phyloP scores from a whole-genome alignment of 2,797 vertebrate species.

The Coranthus polyacanthus region DNA sequence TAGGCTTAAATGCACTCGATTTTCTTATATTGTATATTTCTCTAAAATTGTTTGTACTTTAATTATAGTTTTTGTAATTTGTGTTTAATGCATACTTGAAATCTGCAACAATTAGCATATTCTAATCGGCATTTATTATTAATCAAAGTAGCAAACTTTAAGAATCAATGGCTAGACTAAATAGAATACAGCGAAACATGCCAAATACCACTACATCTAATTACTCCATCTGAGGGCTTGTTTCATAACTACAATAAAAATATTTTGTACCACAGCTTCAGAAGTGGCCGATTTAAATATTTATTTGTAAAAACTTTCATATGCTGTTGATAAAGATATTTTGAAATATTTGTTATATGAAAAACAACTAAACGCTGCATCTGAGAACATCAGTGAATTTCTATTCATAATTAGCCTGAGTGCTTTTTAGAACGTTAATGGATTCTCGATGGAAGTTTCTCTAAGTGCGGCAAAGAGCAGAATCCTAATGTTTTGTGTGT shows the following conservation, averaged over 20 bases:
- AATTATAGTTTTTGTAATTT: neutral
- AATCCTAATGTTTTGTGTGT: conserved; percentile 67
- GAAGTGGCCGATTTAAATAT: neutral
- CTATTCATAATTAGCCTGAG: conserved; percentile 76
- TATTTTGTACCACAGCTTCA: neutral
- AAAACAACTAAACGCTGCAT: conserved; percentile 50
- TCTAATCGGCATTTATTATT: too few species aligned
- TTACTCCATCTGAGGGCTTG: neutral
- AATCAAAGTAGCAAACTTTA: too few species aligned
- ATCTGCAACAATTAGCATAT: too few species aligned
- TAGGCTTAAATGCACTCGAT: neutral
- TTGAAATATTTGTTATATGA: conserved; percentile 28
- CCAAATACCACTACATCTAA: neutral
- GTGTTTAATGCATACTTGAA: too few species aligned
- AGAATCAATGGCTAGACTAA: conserved; percentile 13
- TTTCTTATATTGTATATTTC: conserved; percentile 13
- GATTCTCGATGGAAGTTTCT: conserved; percentile 73
- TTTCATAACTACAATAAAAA: conserved; percentile 1
- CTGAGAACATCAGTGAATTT: conserved; percentile 60
- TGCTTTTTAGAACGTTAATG: conserved; percentile 77
- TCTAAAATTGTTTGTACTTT: neutral
- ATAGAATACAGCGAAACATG: conserved; percentile 1
- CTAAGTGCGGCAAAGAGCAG: conserved; percentile 72
- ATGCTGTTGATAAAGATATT: neutral
- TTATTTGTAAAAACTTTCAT: conserved; percentile 11